Percentiles rank a stretch among this genome's conserved stretches.
phyloP scores from a whole-genome alignment of 2,888 invertebrate genomes.

The Caenorhabditis doughertyi region DNA sequence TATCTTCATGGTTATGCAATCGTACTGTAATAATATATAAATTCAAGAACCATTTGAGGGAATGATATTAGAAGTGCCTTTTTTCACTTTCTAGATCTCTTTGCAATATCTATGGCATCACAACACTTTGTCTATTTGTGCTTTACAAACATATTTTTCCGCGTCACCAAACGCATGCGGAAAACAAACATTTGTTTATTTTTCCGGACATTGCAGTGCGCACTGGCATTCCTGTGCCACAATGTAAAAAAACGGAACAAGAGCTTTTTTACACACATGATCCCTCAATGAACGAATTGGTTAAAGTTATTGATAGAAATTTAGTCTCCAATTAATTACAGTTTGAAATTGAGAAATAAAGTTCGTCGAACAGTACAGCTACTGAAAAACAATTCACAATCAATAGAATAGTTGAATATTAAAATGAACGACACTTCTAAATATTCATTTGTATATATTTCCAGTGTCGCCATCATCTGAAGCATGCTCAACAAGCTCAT shows the following conservation, averaged over 20 bases:
- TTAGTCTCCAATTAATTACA: not conserved
- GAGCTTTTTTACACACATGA: slow-evolving; percentile 23
- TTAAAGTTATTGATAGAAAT: not conserved
- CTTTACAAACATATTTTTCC: slow-evolving; percentile 39
- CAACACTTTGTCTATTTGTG: slow-evolving; percentile 34
- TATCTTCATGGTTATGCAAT: not conserved
- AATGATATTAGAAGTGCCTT: no score
- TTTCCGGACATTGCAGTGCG: slow-evolving; percentile 50
- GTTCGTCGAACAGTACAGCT: not conserved
- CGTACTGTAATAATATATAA: not conserved
- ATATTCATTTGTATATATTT: no score
- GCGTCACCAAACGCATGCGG: slow-evolving; percentile 42
- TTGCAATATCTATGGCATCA: slow-evolving; percentile 33
- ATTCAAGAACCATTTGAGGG: slow-evolving; percentile 4
- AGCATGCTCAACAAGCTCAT: slow-evolving; percentile 66
- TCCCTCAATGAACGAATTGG: slow-evolving; percentile 4
- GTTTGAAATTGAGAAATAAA: not conserved
- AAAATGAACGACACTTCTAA: not conserved
- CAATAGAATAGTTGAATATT: not conserved
- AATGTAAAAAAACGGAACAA: slow-evolving; percentile 22
- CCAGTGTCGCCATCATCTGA: slow-evolving; percentile 69
- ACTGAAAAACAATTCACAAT: not conserved
- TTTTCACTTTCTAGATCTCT: not conserved
- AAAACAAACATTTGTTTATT: slow-evolving; percentile 65
- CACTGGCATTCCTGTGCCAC: slow-evolving; percentile 8